A percentile compares a stretch with the other conserved stretches of the same genome.
phyloP scores from a whole-genome alignment of 2,113 vertebrate species.

The Hemicordylus capensis region DNA sequence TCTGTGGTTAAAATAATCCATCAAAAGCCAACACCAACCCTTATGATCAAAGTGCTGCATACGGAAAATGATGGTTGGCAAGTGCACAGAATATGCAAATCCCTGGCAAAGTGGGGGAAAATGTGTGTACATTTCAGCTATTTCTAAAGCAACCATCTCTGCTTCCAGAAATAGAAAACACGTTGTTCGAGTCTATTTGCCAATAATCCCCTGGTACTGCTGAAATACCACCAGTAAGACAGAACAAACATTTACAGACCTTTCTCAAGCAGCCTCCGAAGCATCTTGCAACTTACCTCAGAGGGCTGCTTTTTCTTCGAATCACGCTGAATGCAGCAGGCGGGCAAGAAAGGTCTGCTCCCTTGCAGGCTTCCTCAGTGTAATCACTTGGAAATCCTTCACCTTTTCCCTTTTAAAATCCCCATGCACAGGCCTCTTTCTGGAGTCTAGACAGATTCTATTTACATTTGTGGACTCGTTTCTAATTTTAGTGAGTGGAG shows the following conservation, averaged over 20 bases:
- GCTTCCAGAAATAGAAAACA: neutral
- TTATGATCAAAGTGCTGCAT: neutral
- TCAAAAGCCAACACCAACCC: neutral
- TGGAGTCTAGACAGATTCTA: conserved; percentile 36
- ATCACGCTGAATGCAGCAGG: conserved; percentile 14
- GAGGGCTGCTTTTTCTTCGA: neutral
- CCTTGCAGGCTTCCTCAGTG: neutral
- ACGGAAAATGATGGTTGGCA: conserved; percentile 13
- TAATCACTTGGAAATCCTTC: conserved; percentile 30
- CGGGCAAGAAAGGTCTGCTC: neutral
- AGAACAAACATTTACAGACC: conserved; percentile 22
- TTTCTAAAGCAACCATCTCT: neutral
- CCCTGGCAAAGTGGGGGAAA: neutral
- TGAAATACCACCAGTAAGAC: conserved; percentile 2
- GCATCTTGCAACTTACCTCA: conserved; percentile 49
- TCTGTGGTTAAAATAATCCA: fast-evolving
- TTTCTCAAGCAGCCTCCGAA: neutral
- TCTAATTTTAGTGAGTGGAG: conserved; percentile 45
- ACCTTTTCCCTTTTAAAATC: conserved; percentile 30
- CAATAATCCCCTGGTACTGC: neutral
- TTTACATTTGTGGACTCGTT: conserved; percentile 52
- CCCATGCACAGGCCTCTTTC: neutral
- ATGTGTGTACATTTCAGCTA: conserved; percentile 4
- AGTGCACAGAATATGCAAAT: neutral
- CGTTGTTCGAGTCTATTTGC: neutral